These are phyloP conservation scores for Blastobasis lacticolella DNA, from an alignment of 2,888 invertebrate genomes.

Conservation along the genomic window DNA sequence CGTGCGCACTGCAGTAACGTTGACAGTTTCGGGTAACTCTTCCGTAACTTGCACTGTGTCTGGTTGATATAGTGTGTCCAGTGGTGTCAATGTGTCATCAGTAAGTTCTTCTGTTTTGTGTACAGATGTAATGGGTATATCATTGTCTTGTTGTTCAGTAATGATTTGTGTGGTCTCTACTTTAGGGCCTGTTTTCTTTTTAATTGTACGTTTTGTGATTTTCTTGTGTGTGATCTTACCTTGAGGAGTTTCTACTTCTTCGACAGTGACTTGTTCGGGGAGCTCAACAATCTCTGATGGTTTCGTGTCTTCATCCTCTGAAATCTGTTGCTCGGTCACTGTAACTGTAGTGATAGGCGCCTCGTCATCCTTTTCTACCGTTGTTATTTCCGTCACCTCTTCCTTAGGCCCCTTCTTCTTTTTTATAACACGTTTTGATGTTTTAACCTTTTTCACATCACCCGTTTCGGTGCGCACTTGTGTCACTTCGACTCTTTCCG, in stretches of 20 bases:
- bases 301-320: conserved; percentile 13
- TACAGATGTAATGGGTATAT: not conserved
- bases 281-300: conserved; percentile 18
- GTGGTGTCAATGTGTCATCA: conserved; percentile 16
- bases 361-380: conserved; percentile 11
- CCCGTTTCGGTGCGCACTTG: conserved; percentile 14
- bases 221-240: conserved; percentile 25
- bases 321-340: conserved; percentile 10
- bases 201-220: conserved; percentile 17
- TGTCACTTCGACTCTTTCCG: conserved; percentile 18
- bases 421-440: conserved; percentile 22
- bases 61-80: conserved; percentile 20
- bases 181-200: conserved; percentile 14
- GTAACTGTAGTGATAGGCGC: conserved; percentile 21
- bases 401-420: conserved; percentile 11
- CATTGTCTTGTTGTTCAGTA: not conserved
- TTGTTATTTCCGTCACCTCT: conserved; percentile 17
- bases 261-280: conserved; percentile 41
- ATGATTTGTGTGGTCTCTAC: not conserved
- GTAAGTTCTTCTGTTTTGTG: conserved; percentile 26
- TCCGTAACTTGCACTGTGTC: conserved; percentile 27
- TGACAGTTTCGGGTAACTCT: conserved; percentile 15
- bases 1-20: conserved; percentile 17
- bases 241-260: conserved; percentile 20
- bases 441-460: conserved; percentile 14